Conservation (phyloP, 2,113 vertebrate species). For the Urocolius indicus region DNA sequence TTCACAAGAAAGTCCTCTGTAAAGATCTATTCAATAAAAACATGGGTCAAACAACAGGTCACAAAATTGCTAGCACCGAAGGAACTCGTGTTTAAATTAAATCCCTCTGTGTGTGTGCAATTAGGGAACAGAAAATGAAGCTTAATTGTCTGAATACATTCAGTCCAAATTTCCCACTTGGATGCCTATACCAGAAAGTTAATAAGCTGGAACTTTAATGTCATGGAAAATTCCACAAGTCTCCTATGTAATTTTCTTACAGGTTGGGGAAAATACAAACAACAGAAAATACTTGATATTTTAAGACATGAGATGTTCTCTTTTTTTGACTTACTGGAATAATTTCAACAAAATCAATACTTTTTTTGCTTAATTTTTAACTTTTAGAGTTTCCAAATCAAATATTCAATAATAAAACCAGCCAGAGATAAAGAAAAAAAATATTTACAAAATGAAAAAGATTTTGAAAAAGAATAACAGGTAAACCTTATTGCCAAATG, state of each 20-base stretch:
- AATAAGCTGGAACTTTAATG: neutral
- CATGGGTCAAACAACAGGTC: conserved; percentile 10
- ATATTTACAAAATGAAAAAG: neutral
- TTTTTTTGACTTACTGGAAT: neutral
- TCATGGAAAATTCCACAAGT: conserved; percentile 9
- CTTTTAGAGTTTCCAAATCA: neutral
- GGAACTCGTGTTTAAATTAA: conserved; percentile 18
- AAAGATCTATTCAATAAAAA: neutral
- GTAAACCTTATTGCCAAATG: neutral
- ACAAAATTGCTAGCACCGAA: neutral
- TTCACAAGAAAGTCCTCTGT: neutral
- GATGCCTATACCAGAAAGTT: neutral
- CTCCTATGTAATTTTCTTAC: neutral
- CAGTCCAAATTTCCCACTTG: conserved; percentile 9
- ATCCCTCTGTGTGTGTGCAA: neutral
- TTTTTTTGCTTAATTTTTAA: neutral
- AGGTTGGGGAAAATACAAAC: neutral
- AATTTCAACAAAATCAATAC: neutral
- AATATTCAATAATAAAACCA: neutral
- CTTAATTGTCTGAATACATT: conserved; percentile 50
- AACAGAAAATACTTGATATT: neutral
- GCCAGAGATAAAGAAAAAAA: neutral
- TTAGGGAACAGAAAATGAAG: conserved; percentile 54
- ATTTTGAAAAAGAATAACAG: neutral
- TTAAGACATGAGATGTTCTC: neutral